These are phyloP conservation scores for Cylloceria caligata DNA, from an alignment of 2,888 invertebrate species.

Conservation along the genomic window DNA sequence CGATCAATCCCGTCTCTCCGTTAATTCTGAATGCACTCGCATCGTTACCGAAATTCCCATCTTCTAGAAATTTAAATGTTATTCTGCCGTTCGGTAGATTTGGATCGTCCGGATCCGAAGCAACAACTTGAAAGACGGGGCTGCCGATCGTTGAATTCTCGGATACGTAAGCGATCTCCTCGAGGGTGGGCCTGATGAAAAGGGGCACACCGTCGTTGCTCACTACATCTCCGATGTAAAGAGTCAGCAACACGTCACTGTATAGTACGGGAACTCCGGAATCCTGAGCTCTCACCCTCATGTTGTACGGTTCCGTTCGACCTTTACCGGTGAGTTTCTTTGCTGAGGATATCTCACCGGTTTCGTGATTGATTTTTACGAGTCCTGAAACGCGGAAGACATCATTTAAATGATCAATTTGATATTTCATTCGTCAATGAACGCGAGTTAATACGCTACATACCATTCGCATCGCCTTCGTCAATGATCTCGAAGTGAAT, in stretches of 20 bases:
- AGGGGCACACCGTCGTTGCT: constrained; percentile 92
- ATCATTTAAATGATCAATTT: background rate
- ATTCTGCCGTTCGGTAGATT: constrained; percentile 91
- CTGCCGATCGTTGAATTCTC: constrained; percentile 92
- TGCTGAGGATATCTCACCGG: constrained; percentile 89
- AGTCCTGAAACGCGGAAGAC: constrained; percentile 85
- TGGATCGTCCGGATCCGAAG: constrained; percentile 92
- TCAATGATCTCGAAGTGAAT: constrained; percentile 91
- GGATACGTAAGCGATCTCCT: constrained; percentile 89
- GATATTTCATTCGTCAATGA: background rate
- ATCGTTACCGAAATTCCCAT: constrained; percentile 85
- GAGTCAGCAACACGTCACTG: constrained; percentile 87
- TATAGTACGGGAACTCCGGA: constrained; percentile 88
- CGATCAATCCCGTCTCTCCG: constrained; percentile 89
- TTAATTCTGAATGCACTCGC: constrained; percentile 81
- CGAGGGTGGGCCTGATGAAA: constrained; percentile 89
- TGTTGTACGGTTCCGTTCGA: constrained; percentile 89
- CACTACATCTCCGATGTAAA: constrained; percentile 92
- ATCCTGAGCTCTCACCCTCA: constrained; percentile 90
- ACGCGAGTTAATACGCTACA: constrained; percentile 53
- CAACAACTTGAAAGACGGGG: constrained; percentile 91
- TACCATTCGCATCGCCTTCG: constrained; percentile 90
- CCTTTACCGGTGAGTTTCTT: constrained; percentile 91
- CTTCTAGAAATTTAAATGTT: constrained; percentile 90
- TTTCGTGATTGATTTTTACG: constrained; percentile 88